Percentiles rank a stretch among this genome's conserved stretches.
Evolutionary conservation across 1,140 invertebrate genomes (phyloP).

Genomic region (Drosophila paulistorum): DNA sequence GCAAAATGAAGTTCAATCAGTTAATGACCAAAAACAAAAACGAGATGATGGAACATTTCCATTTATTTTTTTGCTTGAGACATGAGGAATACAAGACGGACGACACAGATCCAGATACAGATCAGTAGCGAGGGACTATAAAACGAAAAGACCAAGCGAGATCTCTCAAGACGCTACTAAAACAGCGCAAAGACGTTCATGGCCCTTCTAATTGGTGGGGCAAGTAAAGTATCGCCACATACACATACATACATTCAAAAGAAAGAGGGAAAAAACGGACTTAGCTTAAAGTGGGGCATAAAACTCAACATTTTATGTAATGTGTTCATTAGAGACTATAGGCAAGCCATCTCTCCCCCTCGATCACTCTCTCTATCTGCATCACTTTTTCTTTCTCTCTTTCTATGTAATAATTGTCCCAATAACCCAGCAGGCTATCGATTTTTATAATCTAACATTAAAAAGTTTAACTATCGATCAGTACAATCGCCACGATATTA

Average conservation of each 20-base stretch:
- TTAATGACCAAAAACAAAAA: constrained; percentile 72
- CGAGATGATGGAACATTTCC: constrained; percentile 63
- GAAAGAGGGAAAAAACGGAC: constrained; percentile 23
- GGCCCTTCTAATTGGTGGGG: constrained; percentile 72
- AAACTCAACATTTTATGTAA: constrained; percentile 78
- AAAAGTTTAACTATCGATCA: constrained; percentile 63
- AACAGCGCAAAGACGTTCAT: constrained; percentile 32
- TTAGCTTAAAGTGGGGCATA: constrained; percentile 64
- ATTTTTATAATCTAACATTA: constrained; percentile 76
- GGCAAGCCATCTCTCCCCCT: constrained; percentile 8
- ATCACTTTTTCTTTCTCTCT: background rate
- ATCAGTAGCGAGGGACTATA: constrained; percentile 75
- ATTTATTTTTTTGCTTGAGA: constrained; percentile 54
- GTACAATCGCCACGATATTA: constrained; percentile 59
- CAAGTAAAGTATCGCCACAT: constrained; percentile 34
- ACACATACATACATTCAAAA: constrained; percentile 5
- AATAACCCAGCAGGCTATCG: constrained; percentile 76
- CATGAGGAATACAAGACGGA: constrained; percentile 55
- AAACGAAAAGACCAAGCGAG: constrained; percentile 57
- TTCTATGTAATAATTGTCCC: constrained; percentile 66
- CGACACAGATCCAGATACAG: constrained; percentile 60
- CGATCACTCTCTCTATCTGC: background rate
- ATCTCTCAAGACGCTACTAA: constrained; percentile 62
- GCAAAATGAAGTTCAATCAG: constrained; percentile 77
- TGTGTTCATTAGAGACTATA: constrained; percentile 74